Evolutionary conservation across 2,888 invertebrate genomes (phyloP), one percentile per base, ranked within the genome.

Genomic region (Chironomus tentans): DNA sequence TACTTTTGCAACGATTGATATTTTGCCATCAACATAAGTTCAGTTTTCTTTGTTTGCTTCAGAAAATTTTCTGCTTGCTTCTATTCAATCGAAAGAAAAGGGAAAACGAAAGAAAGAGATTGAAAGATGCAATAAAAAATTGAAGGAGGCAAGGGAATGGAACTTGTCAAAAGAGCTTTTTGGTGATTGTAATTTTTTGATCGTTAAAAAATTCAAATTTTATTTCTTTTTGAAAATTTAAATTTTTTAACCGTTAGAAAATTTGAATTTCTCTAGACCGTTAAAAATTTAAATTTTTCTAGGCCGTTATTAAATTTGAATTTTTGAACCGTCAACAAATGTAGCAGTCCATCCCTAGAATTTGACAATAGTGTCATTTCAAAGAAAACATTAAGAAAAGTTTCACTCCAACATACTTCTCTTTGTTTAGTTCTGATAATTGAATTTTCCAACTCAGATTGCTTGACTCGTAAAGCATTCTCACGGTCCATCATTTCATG

Each of bases 401-500:
- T 38, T 10, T 2, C 38, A 38, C 7, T 38, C 6, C 56, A 56
- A 68, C 62, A 68, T 75, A 80, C 80, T 6, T 83, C 82, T 22
- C 81, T 82, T 47, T 80, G 72, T n/a, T 82, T 83, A 47, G 80
- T 81, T 6, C 80, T 78, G 21, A 79, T 78, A 5, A 81, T 77
- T 15, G 81, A 79, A 38, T 81, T 80, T 10, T 81, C 81, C 13
- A 84, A 56, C 47, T 84, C 83, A 50, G 82, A 82, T 77, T 83
- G 82, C 69, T 81, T 82, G 1, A 79, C 78, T 48, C 79, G 80
- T 0, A 83, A 76, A 0, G 76, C 76, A 70, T 81, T 82, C 77
- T 84, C 83, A 76, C 80, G 82, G 21, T 84, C 83, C 15, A 80
- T 74, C 0, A 84, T 75, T 3, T 79, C 78, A 2, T 84, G 82